A percentile compares a stretch with the other conserved stretches of the same genome.
These are phyloP conservation scores for Drosophila trapezifrons DNA, from an alignment of 1,140 invertebrate genomes.

Conservation along the genomic window DNA sequence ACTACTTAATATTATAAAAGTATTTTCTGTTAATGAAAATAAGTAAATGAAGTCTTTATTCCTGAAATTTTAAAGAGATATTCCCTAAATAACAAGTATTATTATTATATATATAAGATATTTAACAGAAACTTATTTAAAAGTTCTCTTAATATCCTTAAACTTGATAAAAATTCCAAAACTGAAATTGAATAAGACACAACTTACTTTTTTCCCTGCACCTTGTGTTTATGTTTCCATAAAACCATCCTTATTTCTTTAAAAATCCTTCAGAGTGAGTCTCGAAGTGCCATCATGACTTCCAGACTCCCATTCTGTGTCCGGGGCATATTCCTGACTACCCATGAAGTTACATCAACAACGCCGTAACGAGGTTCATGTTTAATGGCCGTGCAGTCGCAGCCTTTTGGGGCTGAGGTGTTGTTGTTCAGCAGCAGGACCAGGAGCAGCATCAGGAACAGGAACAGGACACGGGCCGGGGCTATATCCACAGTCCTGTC, in stretches of 20 bases:
- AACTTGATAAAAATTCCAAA: background rate
- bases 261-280: background rate
- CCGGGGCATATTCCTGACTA: conserved; percentile 20
- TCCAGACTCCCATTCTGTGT: conserved; percentile 16
- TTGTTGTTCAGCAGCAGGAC: conserved; percentile 13
- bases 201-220: background rate
- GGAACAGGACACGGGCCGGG: conserved; percentile 8
- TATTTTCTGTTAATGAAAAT: too few species aligned
- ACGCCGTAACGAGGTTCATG: conserved; percentile 79
- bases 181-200: background rate
- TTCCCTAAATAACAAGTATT: too few species aligned
- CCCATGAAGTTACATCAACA: conserved; percentile 53
- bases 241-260: conserved; percentile 2
- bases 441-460: conserved; percentile 2
- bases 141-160: too few species aligned
- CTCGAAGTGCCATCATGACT: conserved; percentile 28
- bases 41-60: too few species aligned
- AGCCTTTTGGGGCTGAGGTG: conserved; percentile 24
- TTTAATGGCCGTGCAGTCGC: conserved; percentile 74
- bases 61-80: too few species aligned
- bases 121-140: too few species aligned
- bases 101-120: too few species aligned
- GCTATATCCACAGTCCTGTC: conserved; percentile 39
- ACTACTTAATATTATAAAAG: too few species aligned
- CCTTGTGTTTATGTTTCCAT: background rate